Conservation (phyloP, 2,797 vertebrate genomes). For the Hydrophis major region DNA sequence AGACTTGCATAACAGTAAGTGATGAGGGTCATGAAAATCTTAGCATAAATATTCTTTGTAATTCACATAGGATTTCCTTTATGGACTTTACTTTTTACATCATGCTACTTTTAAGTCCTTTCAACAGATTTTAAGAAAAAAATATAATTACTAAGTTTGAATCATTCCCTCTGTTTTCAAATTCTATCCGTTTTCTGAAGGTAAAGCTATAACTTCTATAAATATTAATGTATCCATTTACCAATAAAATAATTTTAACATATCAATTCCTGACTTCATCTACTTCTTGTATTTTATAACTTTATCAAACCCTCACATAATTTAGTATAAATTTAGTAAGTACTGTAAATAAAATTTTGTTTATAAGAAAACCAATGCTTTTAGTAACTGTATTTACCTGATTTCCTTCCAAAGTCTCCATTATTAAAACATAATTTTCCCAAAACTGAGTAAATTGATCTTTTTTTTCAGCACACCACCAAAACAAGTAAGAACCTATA, state of each 20-base stretch:
- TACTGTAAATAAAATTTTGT: background rate
- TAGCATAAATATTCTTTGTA: background rate
- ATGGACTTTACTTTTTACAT: background rate
- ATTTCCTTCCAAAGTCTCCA: conserved; percentile 95
- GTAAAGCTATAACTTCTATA: rapidly evolving
- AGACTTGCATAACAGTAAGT: background rate
- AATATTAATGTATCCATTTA: background rate
- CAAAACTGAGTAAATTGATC: conserved; percentile 81
- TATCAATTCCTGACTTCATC: background rate
- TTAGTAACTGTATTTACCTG: conserved; percentile 74
- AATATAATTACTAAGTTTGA: background rate
- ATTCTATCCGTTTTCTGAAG: background rate
- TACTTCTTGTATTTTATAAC: background rate
- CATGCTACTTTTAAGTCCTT: background rate
- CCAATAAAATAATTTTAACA: background rate
- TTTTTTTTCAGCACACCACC: conserved; percentile 78
- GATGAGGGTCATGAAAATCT: background rate
- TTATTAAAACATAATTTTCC: conserved; percentile 89
- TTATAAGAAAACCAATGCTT: background rate
- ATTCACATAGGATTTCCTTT: background rate
- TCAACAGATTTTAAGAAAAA: background rate
- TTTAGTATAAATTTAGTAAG: background rate
- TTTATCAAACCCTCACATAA: background rate
- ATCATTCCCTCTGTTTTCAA: background rate
- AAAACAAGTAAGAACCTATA: conserved; percentile 80